Evolutionary conservation across 2,797 vertebrate genomes (phyloP).

Genomic region (Enteromius paludinosus): DNA sequence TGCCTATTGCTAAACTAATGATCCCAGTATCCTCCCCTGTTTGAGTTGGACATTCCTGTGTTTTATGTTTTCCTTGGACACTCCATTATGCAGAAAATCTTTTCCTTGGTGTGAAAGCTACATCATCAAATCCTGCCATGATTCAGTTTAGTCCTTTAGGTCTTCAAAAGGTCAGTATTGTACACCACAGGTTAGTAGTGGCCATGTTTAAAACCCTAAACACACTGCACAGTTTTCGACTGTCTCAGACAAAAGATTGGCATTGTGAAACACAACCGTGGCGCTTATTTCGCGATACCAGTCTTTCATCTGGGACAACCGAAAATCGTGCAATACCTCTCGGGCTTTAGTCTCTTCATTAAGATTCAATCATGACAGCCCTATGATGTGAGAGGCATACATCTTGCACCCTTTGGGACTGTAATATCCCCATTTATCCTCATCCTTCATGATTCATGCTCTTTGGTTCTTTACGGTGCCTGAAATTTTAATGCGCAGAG

Average conservation of each 20-base stretch:
- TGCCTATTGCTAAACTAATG: constrained; percentile 48
- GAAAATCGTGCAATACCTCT: no score
- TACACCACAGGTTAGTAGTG: constrained; percentile 41
- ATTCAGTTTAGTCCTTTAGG: constrained; percentile 52
- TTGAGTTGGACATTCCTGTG: constrained; percentile 41
- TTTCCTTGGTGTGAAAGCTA: constrained; percentile 41
- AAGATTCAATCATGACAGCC: constrained; percentile 30
- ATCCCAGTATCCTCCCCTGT: constrained; percentile 38
- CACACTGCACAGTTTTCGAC: no score
- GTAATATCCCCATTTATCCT: constrained; percentile 4
- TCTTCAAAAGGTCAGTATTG: constrained; percentile 46
- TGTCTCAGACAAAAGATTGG: no score
- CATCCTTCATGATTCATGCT: constrained; percentile 24
- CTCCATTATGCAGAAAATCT: constrained; percentile 42
- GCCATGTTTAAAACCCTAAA: background rate
- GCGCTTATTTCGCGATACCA: no score
- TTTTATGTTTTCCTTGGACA: constrained; percentile 36
- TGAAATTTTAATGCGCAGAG: constrained; percentile 2
- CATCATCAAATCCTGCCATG: constrained; percentile 54
- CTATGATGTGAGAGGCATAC: constrained; percentile 10
- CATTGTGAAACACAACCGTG: no score
- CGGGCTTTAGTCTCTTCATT: background rate
- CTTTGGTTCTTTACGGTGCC: constrained; percentile 16
- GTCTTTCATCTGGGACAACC: no score
- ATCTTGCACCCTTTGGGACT: background rate